A percentile compares a stretch with the other conserved stretches of the same genome.
These are phyloP conservation scores for Zosterops lateralis DNA, from an alignment of 2,113 vertebrate genomes.

Conservation along the genomic window DNA sequence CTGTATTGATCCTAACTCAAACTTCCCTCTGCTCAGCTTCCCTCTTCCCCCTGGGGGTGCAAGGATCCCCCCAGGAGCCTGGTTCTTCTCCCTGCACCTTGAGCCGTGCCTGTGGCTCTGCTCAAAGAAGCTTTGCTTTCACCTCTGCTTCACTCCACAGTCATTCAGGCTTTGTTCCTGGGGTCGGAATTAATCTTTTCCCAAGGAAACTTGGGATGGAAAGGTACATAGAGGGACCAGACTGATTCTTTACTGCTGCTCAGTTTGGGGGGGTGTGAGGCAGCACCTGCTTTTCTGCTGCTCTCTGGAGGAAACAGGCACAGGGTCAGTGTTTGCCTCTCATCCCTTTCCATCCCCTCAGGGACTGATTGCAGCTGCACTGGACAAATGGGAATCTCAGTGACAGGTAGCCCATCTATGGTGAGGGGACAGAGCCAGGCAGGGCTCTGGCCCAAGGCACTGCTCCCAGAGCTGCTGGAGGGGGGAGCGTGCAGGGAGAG, in stretches of 20 bases:
- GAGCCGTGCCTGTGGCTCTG: background rate
- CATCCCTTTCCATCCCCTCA: background rate
- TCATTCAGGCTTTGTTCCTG: background rate
- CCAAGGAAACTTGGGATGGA: background rate
- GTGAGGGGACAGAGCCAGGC: background rate
- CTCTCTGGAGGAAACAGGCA: background rate
- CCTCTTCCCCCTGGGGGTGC: background rate
- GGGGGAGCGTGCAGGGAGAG: fast-evolving
- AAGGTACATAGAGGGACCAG: background rate
- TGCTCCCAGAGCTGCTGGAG: background rate
- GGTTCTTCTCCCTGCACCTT: background rate
- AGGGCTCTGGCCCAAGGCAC: background rate
- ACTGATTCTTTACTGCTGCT: background rate
- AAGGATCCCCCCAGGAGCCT: background rate
- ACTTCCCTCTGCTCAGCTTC: background rate
- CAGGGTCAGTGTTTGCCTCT: background rate
- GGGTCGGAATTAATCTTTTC: background rate
- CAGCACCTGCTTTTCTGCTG: background rate
- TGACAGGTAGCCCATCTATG: background rate
- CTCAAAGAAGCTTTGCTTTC: background rate
- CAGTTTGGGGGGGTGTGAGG: background rate
- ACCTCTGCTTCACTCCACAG: background rate
- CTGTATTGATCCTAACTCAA: slow-evolving; percentile 26
- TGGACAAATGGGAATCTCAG: background rate
- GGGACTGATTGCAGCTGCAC: background rate